phyloP scores from a whole-genome alignment of 2,888 invertebrate genomes.

The Tethea ocularis region DNA sequence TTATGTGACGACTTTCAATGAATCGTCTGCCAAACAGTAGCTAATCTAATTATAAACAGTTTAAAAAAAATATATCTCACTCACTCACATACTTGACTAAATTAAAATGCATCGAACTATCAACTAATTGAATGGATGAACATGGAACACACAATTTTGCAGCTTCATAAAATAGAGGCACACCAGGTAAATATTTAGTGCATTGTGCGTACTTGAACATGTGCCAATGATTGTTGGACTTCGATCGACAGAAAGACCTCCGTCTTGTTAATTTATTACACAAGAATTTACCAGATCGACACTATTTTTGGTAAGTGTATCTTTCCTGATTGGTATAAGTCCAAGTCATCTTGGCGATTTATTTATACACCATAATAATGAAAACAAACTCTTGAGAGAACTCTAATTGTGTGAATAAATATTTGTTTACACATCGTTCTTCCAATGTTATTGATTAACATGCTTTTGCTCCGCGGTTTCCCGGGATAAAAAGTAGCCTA shows the following conservation, averaged over 20 bases:
- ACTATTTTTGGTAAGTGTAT: slow-evolving; percentile 50
- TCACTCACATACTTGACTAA: slow-evolving; percentile 47
- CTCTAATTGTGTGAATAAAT: neutral
- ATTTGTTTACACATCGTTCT: neutral
- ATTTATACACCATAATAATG: neutral
- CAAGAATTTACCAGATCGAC: slow-evolving; percentile 57
- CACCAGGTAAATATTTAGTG: slow-evolving; percentile 78
- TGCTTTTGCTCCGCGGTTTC: no score
- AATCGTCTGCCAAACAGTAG: slow-evolving; percentile 65
- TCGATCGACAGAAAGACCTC: slow-evolving; percentile 69
- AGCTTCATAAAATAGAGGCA: slow-evolving; percentile 57
- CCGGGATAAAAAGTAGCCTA: no score
- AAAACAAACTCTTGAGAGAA: neutral
- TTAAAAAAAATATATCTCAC: slow-evolving; percentile 52
- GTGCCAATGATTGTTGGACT: slow-evolving; percentile 77
- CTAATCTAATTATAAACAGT: slow-evolving; percentile 64
- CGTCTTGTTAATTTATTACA: slow-evolving; percentile 64
- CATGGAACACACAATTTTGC: slow-evolving; percentile 46
- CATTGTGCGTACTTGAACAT: slow-evolving; percentile 71
- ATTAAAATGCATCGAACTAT: slow-evolving; percentile 49
- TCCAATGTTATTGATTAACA: neutral
- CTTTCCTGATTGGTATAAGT: slow-evolving; percentile 35
- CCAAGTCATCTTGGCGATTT: slow-evolving; percentile 21
- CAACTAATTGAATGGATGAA: slow-evolving; percentile 31
- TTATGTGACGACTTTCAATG: slow-evolving; percentile 60